Conservation (phyloP, 2,797 vertebrate genomes). For the Pseudomugil tenellus region DNA sequence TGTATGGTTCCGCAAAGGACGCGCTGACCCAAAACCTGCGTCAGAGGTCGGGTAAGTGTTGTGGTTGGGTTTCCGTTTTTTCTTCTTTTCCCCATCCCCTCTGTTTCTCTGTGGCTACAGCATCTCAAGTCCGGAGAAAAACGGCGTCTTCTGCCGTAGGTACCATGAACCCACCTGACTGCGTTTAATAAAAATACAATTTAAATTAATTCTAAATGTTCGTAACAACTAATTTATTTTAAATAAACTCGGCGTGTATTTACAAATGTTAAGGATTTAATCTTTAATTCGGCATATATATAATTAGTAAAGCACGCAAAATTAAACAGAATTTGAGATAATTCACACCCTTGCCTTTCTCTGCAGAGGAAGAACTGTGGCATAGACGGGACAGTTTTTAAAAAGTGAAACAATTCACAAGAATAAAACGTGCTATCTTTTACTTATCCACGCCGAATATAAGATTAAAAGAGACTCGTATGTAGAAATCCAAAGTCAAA, state of each 20-base stretch:
- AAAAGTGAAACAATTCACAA: background rate
- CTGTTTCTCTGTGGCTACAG: background rate
- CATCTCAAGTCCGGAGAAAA: constrained; percentile 8
- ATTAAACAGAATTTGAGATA: background rate
- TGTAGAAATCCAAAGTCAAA: rapidly evolving
- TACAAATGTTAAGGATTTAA: rapidly evolving
- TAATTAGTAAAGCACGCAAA: rapidly evolving
- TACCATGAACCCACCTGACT: constrained; percentile 24
- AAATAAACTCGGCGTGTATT: rapidly evolving
- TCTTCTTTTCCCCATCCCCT: background rate
- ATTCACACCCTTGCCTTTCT: background rate
- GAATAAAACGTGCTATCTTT: rapidly evolving
- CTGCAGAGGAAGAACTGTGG: rapidly evolving
- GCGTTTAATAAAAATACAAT: rapidly evolving
- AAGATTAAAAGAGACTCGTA: rapidly evolving
- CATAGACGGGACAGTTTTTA: constrained; percentile 1
- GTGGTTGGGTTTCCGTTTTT: background rate
- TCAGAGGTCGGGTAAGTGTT: constrained; percentile 51
- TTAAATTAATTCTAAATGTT: rapidly evolving
- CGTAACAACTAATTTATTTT: background rate
- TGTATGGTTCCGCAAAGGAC: constrained; percentile 27
- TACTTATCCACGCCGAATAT: constrained; percentile 2
- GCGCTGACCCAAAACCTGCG: constrained; percentile 36
- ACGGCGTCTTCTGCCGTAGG: constrained; percentile 3
- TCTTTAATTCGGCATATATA: background rate